A percentile compares a stretch with the other conserved stretches of the same genome.
These are phyloP conservation scores for Esox masquinongy DNA, from an alignment of 2,797 vertebrate species.

Conservation along the genomic window DNA sequence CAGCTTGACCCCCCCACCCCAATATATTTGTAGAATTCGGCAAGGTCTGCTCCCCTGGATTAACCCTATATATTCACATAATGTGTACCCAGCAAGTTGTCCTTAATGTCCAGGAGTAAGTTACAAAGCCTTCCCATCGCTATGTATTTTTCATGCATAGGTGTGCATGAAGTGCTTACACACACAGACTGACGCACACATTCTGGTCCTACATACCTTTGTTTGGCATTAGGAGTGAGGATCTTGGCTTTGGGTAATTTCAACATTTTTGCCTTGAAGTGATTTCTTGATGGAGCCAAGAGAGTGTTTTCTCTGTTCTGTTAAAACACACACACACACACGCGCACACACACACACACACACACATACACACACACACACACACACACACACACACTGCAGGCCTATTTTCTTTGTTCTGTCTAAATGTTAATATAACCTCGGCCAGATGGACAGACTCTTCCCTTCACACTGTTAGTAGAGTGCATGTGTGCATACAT, in stretches of 20 bases:
- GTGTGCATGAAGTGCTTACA: background rate
- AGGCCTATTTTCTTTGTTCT: slow-evolving; percentile 60
- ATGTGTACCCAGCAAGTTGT: background rate
- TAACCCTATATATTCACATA: background rate
- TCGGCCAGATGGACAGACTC: slow-evolving; percentile 35
- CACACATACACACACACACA: slow-evolving; percentile 26
- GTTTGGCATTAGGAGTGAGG: background rate
- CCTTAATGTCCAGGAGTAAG: background rate
- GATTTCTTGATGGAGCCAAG: background rate
- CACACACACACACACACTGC: slow-evolving; percentile 28
- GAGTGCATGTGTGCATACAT: background rate
- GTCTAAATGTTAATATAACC: slow-evolving; percentile 52
- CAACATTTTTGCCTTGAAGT: slow-evolving; percentile 12
- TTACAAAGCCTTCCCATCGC: background rate
- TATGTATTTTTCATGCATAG: background rate
- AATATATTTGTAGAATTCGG: background rate
- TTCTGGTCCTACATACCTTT: background rate
- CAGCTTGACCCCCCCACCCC: background rate
- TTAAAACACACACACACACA: slow-evolving; percentile 9
- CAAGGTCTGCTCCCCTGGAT: background rate
- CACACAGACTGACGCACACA: background rate
- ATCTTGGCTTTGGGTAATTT: background rate
- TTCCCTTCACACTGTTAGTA: slow-evolving; percentile 38
- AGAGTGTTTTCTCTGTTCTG: background rate
- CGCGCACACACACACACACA: slow-evolving; percentile 25